phyloP scores from a whole-genome alignment of 2,113 vertebrate genomes.

The Penelope pileata region DNA sequence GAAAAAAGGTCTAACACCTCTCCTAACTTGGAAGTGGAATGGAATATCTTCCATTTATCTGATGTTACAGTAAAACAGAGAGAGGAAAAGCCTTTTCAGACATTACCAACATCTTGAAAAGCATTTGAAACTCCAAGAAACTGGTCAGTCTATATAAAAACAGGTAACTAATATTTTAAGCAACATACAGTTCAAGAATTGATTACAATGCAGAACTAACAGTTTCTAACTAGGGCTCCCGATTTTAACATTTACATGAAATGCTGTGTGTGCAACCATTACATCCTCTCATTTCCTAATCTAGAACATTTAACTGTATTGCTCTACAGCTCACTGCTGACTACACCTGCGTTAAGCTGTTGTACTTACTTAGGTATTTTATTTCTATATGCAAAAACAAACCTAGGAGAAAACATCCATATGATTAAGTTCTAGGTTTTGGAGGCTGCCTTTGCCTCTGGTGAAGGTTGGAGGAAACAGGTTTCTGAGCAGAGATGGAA shows the following conservation, averaged over 20 bases:
- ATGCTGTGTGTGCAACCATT: not conserved
- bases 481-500: not conserved
- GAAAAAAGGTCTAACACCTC: not conserved
- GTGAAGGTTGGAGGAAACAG: not conserved
- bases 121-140: not conserved
- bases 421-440: not conserved
- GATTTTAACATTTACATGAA: not conserved
- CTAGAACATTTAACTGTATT: not conserved
- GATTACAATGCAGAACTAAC: not conserved
- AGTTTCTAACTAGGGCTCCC: not conserved
- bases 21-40: not conserved
- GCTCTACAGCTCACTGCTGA: not conserved
- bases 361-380: not conserved
- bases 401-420: not conserved
- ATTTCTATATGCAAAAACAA: not conserved
- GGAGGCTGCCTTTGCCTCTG: not conserved
- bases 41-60: not conserved
- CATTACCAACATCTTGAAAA: not conserved
- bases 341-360: fast-evolving
- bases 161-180: not conserved
- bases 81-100: not conserved
- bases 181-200: not conserved
- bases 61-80: not conserved
- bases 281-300: not conserved
- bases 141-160: not conserved